Base-by-base conservation (phyloP, 2,797 vertebrate species). In the Semotilus atromaculatus region DNA sequence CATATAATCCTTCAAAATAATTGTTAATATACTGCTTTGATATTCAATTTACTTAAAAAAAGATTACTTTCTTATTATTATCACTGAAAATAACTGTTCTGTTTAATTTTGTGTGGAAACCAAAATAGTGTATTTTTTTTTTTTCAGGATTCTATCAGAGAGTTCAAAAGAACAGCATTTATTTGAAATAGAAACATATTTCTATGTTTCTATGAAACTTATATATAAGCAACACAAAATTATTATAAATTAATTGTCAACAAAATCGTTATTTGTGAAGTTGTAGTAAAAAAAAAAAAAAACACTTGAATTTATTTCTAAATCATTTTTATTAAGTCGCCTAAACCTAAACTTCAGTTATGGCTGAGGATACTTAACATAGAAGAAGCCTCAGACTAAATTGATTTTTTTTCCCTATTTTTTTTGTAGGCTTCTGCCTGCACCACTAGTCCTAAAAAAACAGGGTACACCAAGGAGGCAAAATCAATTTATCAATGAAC, bases 371-470 rank as follows among this genome's bases (percentile, higher is more conserved):
- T 58, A 51, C 48, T 72, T 70, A 76, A 74, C 16, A 43, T 36
- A 53, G 31, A 38, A 60, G 21, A 51, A 66, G 62, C 34, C 43
- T 67, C 45, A 34, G 6, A 78, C 71, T 71, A 26, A 71, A 75
- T 16, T 1, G 19, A 36, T 40, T 76, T 38, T 40, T 53, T 74
- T 19, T 3, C 2, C 2, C 10, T 43, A 11, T 16, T 6, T 88
- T 92, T 82, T 55, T 19, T 26, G n/a, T 5, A 55, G 83, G 90
- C 86, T 89, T 89, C 74, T 40, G 86, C 74, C 84, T 19, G 90
- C 88, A 92, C 89, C 91, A 94, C 80, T 90, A 92, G 90, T 94
- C 93, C 93, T 93, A 91, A 92, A 93, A 55, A n/a, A 93, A 93
- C 90, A 90, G 85, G 87, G 88, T 88, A 89, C 89, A 89, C 85